These are phyloP conservation scores for Aleiodes alternator DNA, from an alignment of 2,888 invertebrate genomes.

Conservation along the genomic window DNA sequence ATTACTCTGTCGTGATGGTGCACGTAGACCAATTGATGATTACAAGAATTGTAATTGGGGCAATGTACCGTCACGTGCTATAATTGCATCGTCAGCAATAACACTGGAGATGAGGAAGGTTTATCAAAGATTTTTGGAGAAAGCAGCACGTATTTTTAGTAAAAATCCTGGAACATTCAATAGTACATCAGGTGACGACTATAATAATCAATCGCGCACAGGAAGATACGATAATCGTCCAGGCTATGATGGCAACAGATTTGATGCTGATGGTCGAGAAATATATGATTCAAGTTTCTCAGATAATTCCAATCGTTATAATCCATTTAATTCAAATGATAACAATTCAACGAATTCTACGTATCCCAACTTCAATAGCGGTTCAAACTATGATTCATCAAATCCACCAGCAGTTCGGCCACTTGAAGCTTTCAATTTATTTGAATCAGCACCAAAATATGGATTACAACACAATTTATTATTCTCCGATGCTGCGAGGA, in stretches of 20 bases:
- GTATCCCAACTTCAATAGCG: neutral
- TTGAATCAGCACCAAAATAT: constrained; percentile 83
- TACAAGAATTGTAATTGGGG: constrained; percentile 92
- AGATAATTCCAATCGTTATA: neutral
- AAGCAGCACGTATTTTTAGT: constrained; percentile 75
- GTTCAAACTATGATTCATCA: neutral
- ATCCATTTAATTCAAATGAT: no score
- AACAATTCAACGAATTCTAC: no score
- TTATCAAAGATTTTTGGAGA: constrained; percentile 82
- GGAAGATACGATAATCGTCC: constrained; percentile 54
- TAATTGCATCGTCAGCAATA: constrained; percentile 91
- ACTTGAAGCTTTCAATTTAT: constrained; percentile 83
- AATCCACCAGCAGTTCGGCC: constrained; percentile 72
- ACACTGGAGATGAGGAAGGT: constrained; percentile 77
- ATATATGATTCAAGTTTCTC: constrained; percentile 29
- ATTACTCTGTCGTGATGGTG: constrained; percentile 88
- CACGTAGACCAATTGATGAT: constrained; percentile 81
- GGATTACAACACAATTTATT: constrained; percentile 85
- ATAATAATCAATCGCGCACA: constrained; percentile 42
- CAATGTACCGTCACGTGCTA: constrained; percentile 86
- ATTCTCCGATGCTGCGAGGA: constrained; percentile 86
- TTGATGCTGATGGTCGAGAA: constrained; percentile 39
- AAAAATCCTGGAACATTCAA: constrained; percentile 46
- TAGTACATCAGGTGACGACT: constrained; percentile 41
- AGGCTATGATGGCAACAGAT: constrained; percentile 53